A percentile compares a stretch with the other conserved stretches of the same genome.
phyloP scores from a whole-genome alignment of 2,888 invertebrate species.

The Parascotia fuliginaria region DNA sequence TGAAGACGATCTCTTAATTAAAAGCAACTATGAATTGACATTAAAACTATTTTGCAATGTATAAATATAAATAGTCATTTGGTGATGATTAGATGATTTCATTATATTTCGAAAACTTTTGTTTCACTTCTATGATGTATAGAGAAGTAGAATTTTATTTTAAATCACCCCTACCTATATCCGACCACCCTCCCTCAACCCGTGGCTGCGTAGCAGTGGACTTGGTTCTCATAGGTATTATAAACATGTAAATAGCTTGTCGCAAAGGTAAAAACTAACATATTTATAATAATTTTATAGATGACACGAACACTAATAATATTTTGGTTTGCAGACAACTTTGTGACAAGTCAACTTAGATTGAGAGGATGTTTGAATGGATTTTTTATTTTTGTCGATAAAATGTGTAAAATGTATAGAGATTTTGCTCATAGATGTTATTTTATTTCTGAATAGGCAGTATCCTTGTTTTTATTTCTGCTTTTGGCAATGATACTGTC shows the following conservation, averaged over 20 bases:
- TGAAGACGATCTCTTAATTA: no score
- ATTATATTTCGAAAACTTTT: constrained; percentile 16
- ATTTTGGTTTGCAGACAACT: constrained; percentile 60
- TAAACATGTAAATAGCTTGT: constrained; percentile 76
- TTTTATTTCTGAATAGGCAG: constrained; percentile 78
- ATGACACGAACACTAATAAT: constrained; percentile 49
- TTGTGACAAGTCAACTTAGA: constrained; percentile 75
- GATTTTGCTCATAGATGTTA: constrained; percentile 80
- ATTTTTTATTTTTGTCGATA: constrained; percentile 58
- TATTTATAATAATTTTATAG: constrained; percentile 53
- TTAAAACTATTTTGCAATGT: no score
- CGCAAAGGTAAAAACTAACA: constrained; percentile 76
- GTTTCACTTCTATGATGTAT: constrained; percentile 16
- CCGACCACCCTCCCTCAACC: constrained; percentile 39
- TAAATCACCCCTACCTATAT: constrained; percentile 22
- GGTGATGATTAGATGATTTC: constrained; percentile 16
- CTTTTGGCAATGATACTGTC: constrained; percentile 75
- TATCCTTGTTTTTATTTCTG: constrained; percentile 64
- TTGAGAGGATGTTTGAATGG: constrained; percentile 63
- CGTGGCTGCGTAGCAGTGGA: constrained; percentile 84
- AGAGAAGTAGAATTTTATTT: constrained; percentile 24
- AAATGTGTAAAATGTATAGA: constrained; percentile 81
- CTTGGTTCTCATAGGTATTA: constrained; percentile 82
- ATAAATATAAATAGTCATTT: no score
- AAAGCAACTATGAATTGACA: no score